These are phyloP conservation scores for Hephaestus fuliginosus DNA, from an alignment of 2,797 vertebrate genomes.

Conservation along the genomic window DNA sequence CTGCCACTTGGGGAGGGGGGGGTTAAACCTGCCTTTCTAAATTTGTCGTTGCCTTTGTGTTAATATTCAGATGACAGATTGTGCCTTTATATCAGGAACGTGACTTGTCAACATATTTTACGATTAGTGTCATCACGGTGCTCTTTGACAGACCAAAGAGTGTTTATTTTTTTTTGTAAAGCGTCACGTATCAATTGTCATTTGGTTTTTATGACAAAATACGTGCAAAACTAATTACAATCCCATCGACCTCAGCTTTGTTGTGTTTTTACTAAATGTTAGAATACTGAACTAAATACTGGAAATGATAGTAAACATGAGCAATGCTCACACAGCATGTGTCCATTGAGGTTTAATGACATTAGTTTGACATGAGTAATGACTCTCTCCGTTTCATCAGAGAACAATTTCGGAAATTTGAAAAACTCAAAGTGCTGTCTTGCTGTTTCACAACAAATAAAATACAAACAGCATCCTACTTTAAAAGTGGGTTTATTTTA, in stretches of 20 bases:
- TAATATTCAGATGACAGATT: neutral
- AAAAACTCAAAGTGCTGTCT: neutral
- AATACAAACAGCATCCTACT: neutral
- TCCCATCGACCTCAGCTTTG: no score
- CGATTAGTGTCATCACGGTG: neutral
- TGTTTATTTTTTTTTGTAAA: no score
- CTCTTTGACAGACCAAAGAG: neutral
- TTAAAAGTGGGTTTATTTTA: neutral
- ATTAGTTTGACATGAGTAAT: neutral
- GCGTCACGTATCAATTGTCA: no score
- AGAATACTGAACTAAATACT: no score
- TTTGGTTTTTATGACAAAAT: no score
- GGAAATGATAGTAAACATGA: no score
- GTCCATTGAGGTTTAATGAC: neutral
- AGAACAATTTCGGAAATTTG: neutral
- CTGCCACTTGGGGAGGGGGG: no score
- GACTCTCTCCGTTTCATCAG: neutral
- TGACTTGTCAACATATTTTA: neutral
- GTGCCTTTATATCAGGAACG: neutral
- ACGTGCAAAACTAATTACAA: no score
- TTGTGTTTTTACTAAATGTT: no score
- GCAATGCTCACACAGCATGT: neutral
- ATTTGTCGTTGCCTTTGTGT: neutral
- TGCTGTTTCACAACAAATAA: neutral
- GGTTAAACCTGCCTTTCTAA: neutral